Evolutionary conservation across 2,888 invertebrate genomes (phyloP).

Genomic region (Blastobasis lacticolella): DNA sequence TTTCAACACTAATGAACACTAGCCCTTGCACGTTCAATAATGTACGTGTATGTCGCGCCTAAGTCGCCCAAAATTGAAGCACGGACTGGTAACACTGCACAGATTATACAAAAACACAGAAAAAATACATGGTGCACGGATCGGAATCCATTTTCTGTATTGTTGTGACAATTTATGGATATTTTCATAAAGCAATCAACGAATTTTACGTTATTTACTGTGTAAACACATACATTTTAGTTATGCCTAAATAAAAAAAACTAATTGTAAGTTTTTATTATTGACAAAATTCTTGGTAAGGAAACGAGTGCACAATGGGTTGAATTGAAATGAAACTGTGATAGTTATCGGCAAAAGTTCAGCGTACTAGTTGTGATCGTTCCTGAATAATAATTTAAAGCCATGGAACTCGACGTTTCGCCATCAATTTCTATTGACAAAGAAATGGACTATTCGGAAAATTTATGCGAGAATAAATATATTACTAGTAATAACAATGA

Average conservation of each 20-base stretch:
- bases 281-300: slow-evolving; percentile 19
- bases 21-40: too few relatives aligned
- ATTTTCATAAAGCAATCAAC: slow-evolving; percentile 32
- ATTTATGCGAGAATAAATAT: slow-evolving; percentile 55
- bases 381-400: slow-evolving; percentile 10
- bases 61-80: too few relatives aligned
- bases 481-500: slow-evolving; percentile 53
- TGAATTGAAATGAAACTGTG: slow-evolving; percentile 41
- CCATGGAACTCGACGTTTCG: slow-evolving; percentile 62
- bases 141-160: slow-evolving; percentile 70
- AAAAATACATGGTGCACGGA: slow-evolving; percentile 7
- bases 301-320: slow-evolving; percentile 55
- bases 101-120: not conserved
- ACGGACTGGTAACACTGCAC: too few relatives aligned
- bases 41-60: too few relatives aligned
- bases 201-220: slow-evolving; percentile 28
- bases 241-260: slow-evolving; percentile 31
- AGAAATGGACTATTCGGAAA: slow-evolving; percentile 57
- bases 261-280: slow-evolving; percentile 16
- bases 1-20: too few relatives aligned
- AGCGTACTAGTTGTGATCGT: slow-evolving; percentile 36
- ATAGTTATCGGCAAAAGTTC: slow-evolving; percentile 48
- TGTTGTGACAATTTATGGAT: slow-evolving; percentile 70
- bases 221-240: slow-evolving; percentile 21
- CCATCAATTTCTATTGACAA: slow-evolving; percentile 39